phyloP scores from a whole-genome alignment of 2,797 vertebrate species.

The Parauchenoglanis ngamensis region DNA sequence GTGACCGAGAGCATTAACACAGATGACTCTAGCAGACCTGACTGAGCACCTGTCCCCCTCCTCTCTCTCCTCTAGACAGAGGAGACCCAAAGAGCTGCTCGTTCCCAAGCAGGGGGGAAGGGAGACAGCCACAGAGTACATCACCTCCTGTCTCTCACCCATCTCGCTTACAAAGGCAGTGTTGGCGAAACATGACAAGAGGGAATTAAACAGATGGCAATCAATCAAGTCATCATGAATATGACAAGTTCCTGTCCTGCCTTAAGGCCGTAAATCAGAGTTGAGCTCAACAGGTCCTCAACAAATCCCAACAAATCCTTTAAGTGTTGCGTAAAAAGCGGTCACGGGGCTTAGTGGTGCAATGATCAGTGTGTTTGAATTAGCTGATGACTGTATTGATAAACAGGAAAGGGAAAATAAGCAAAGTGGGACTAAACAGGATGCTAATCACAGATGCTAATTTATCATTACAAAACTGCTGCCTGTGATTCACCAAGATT shows the following conservation, averaged over 20 bases:
- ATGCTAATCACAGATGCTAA: conserved; percentile 4
- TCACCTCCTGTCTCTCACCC: conserved; percentile 38
- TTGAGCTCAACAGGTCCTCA: background rate
- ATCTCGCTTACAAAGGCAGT: conserved; percentile 34
- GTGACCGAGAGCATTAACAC: conserved; percentile 63
- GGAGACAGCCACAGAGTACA: background rate
- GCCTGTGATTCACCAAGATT: background rate
- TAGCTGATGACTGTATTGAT: conserved; percentile 7
- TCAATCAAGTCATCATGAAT: conserved; percentile 54
- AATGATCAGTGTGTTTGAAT: conserved; percentile 14
- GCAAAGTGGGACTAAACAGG: conserved; percentile 30
- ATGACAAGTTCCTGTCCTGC: background rate
- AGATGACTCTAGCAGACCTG: conserved; percentile 67
- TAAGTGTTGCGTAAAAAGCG: background rate
- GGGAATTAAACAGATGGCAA: conserved; percentile 54
- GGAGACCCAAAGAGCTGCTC: conserved; percentile 33
- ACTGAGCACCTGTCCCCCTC: conserved; percentile 62
- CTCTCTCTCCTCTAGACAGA: conserved; percentile 46
- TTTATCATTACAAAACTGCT: background rate
- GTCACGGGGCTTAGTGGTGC: background rate
- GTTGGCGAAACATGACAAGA: conserved; percentile 50
- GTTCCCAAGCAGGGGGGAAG: conserved; percentile 36
- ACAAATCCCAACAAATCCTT: background rate
- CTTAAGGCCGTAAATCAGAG: background rate
- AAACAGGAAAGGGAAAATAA: conserved; percentile 25